Evolutionary conservation across 2,888 invertebrate genomes (phyloP).

Genomic region (Conomelus anceps): DNA sequence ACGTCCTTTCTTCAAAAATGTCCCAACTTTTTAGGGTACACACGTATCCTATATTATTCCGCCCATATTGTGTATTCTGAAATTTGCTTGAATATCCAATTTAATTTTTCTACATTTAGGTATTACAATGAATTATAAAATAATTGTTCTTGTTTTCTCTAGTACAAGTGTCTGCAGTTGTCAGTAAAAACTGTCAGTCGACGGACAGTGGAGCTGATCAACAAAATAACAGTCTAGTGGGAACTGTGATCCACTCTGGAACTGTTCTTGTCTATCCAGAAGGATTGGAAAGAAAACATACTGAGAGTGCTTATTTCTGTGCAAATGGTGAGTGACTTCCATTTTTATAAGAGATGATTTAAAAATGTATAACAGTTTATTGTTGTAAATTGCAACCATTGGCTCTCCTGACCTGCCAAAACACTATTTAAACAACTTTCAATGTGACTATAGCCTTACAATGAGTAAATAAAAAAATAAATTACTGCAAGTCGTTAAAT

Average conservation of each 20-base stretch:
- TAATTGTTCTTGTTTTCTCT: conserved; percentile 37
- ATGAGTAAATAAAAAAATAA: too few species aligned
- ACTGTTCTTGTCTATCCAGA: conserved; percentile 55
- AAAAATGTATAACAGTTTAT: too few species aligned
- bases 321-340: conserved; percentile 52
- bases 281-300: conserved; percentile 56
- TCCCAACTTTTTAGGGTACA: too few species aligned
- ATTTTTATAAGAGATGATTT: too few species aligned
- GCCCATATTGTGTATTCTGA: too few species aligned
- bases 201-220: conserved; percentile 47
- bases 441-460: too few species aligned
- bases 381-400: too few species aligned
- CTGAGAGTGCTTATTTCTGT: conserved; percentile 62
- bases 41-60: too few species aligned
- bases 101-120: background rate
- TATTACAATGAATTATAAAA: background rate
- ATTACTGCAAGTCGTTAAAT: too few species aligned
- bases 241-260: conserved; percentile 55
- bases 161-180: conserved; percentile 62
- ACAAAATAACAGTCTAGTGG: conserved; percentile 51
- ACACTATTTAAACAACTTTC: too few species aligned
- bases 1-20: too few species aligned
- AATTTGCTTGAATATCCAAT: background rate
- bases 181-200: conserved; percentile 55
- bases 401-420: too few species aligned